phyloP scores from a whole-genome alignment of 2,797 vertebrate genomes.

The Acomys russatus region DNA sequence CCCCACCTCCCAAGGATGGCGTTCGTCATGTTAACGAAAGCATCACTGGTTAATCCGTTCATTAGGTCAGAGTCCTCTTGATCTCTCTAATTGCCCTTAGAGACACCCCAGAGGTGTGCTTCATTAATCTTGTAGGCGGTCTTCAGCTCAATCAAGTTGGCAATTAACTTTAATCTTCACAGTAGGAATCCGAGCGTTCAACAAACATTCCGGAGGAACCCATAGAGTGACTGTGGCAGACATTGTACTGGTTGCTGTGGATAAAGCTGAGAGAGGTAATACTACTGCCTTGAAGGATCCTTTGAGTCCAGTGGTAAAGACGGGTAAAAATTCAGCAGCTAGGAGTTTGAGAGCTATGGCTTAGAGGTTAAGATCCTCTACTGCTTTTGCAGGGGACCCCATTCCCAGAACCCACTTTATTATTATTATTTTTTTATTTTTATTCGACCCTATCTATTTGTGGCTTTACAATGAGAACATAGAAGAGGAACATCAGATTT shows the following conservation, averaged over 20 bases:
- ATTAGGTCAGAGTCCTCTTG: background rate
- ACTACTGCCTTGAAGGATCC: background rate
- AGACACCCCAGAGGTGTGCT: slow-evolving; percentile 29
- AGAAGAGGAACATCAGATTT: background rate
- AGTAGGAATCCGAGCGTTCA: background rate
- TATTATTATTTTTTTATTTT: background rate
- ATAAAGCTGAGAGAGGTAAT: background rate
- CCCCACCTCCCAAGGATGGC: background rate
- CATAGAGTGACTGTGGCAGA: background rate
- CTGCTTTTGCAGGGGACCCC: background rate
- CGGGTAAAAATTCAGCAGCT: background rate
- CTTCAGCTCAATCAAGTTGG: slow-evolving; percentile 29
- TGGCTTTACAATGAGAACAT: background rate
- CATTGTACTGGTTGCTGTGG: slow-evolving; percentile 7
- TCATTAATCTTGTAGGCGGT: background rate
- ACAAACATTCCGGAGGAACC: slow-evolving; percentile 3
- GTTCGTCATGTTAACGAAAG: background rate
- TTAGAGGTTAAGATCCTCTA: background rate
- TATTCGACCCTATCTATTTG: background rate
- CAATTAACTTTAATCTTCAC: slow-evolving; percentile 51
- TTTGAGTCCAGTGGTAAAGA: background rate
- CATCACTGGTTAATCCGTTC: background rate
- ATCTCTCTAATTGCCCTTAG: slow-evolving; percentile 9
- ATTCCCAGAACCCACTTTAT: background rate
- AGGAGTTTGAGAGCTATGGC: background rate